phyloP scores from a whole-genome alignment of 2,888 invertebrate genomes.

The Branchellion lobata region DNA sequence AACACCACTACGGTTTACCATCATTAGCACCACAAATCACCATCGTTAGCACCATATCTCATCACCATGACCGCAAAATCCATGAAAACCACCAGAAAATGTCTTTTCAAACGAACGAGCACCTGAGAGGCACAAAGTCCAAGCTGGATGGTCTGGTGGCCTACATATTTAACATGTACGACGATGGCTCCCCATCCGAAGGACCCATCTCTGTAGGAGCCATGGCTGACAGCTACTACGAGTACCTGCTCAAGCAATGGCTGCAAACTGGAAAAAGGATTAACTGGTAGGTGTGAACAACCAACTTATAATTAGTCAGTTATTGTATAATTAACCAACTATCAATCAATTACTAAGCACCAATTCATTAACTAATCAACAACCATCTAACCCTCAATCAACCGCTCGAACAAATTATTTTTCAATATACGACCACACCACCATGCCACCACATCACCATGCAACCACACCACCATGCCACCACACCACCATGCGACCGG shows the following conservation, averaged over 20 bases:
- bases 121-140: conserved; percentile 64
- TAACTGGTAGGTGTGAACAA: conserved; percentile 60
- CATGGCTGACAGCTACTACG: conserved; percentile 95
- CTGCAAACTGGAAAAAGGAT: conserved; percentile 83
- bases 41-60: too few relatives aligned
- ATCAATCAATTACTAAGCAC: too few relatives aligned
- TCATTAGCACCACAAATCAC: too few relatives aligned
- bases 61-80: too few relatives aligned
- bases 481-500: too few relatives aligned
- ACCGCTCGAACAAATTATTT: background rate
- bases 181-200: conserved; percentile 78
- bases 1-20: too few relatives aligned
- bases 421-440: background rate
- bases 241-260: conserved; percentile 97
- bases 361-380: too few relatives aligned
- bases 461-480: too few relatives aligned
- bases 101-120: conserved; percentile 41
- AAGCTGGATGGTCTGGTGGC: conserved; percentile 92
- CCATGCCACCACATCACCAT: too few relatives aligned
- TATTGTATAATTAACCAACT: too few relatives aligned
- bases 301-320: too few relatives aligned
- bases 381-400: too few relatives aligned
- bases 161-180: conserved; percentile 91
- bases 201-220: conserved; percentile 93
- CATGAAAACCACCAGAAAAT: background rate